Percentiles rank a stretch among this genome's conserved stretches.
phyloP scores from a whole-genome alignment of 2,797 vertebrate genomes.

The Dermochelys coriacea region DNA sequence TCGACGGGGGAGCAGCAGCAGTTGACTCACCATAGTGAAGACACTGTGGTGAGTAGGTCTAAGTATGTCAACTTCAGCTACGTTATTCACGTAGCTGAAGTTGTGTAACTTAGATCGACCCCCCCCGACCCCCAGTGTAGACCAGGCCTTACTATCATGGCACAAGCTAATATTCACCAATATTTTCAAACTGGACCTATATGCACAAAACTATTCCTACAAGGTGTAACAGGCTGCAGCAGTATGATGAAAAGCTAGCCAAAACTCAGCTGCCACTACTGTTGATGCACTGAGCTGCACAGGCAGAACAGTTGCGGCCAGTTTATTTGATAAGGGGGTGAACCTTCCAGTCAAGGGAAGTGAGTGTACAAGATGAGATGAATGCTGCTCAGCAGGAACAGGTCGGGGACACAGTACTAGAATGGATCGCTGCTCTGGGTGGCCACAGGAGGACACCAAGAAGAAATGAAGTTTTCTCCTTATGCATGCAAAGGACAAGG shows the following conservation, averaged over 20 bases:
- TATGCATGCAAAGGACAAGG: background rate
- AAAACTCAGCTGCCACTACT: background rate
- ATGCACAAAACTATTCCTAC: background rate
- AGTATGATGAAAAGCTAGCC: background rate
- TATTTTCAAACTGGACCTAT: background rate
- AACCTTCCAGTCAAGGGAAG: background rate
- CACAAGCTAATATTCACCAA: fast-evolving
- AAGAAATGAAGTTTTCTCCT: background rate
- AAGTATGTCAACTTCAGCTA: too few species aligned
- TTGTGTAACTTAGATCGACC: too few species aligned
- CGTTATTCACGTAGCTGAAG: too few species aligned
- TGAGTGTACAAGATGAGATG: background rate
- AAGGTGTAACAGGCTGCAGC: fast-evolving
- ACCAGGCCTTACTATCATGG: background rate
- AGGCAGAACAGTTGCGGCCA: background rate
- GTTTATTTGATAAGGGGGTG: background rate
- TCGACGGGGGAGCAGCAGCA: too few species aligned
- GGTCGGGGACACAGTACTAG: background rate
- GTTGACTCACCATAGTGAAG: too few species aligned
- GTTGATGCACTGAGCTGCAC: background rate
- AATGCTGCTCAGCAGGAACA: background rate
- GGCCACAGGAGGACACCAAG: background rate
- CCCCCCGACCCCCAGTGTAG: too few species aligned
- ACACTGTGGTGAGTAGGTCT: too few species aligned
- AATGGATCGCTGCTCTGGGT: background rate